Percentiles rank a stretch among this genome's conserved stretches.
Evolutionary conservation across 2,797 vertebrate species (phyloP).

Genomic region (Arctocebus calabarensis): DNA sequence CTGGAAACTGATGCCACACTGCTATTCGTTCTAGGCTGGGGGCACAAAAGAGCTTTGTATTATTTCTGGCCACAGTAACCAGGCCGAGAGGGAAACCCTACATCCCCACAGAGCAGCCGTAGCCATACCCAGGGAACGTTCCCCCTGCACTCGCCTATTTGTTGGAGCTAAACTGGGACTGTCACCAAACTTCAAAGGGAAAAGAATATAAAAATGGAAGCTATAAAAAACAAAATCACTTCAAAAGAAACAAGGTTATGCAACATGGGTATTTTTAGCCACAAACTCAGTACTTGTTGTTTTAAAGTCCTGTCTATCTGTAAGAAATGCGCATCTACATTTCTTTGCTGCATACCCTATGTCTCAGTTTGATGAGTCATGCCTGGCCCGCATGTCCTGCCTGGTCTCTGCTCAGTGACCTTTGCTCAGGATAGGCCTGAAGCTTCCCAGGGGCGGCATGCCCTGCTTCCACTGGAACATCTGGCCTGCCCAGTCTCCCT

Average conservation of each 20-base stretch:
- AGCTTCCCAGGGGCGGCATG: not conserved
- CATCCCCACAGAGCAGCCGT: not conserved
- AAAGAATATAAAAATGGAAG: not conserved
- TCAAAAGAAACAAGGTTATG: not conserved
- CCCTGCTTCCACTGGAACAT: not conserved
- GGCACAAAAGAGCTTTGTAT: not conserved
- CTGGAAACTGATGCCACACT: not conserved
- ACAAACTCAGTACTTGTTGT: not conserved
- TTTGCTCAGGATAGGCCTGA: not conserved
- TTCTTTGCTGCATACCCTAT: not conserved
- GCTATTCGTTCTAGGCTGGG: not conserved
- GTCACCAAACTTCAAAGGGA: not conserved
- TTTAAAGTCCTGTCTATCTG: not conserved
- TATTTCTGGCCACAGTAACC: not conserved
- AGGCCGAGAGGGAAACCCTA: not conserved
- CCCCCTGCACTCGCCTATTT: not conserved
- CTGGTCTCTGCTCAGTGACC: not conserved
- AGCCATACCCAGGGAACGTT: not conserved
- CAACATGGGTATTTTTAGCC: not conserved
- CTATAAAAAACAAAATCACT: not conserved
- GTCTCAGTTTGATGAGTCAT: not conserved
- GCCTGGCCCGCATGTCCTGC: accelerated
- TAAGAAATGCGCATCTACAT: not conserved
- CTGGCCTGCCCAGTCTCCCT: no score
- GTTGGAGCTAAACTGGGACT: not conserved